A percentile compares a stretch with the other conserved stretches of the same genome.
Conservation (phyloP, 2,113 vertebrate genomes). For the Heteronetta atricapilla region DNA sequence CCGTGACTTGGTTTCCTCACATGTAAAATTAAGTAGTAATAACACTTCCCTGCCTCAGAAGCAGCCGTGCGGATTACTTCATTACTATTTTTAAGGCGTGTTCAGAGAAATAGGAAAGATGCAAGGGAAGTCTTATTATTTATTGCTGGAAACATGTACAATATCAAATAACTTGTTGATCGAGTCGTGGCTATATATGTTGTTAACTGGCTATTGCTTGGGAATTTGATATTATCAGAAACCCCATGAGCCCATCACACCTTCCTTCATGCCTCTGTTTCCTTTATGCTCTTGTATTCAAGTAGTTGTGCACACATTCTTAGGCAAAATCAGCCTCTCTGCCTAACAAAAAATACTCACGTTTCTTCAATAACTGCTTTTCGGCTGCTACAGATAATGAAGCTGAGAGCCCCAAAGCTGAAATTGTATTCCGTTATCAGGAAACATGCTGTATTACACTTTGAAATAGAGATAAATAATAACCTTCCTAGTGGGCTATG, state of each 20-base stretch:
- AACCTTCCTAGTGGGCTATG: not conserved
- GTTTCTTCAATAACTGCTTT: not conserved
- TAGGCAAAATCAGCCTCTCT: not conserved
- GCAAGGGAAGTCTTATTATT: not conserved
- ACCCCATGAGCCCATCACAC: not conserved
- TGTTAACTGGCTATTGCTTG: not conserved
- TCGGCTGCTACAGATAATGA: not conserved
- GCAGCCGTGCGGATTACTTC: not conserved
- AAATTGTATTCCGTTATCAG: not conserved
- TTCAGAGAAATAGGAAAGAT: not conserved
- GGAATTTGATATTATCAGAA: not conserved
- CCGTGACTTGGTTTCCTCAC: slow-evolving; percentile 37
- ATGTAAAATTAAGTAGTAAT: not conserved
- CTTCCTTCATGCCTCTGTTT: not conserved
- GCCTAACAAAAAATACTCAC: not conserved
- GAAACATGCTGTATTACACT: not conserved
- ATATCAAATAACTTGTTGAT: not conserved
- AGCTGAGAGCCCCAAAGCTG: not conserved
- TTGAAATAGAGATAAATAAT: not conserved
- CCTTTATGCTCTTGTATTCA: not conserved
- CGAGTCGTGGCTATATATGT: not conserved
- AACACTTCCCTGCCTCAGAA: slow-evolving; percentile 15
- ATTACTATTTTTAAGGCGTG: not conserved
- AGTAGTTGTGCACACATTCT: not conserved
- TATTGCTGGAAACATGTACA: not conserved